phyloP scores from a whole-genome alignment of 2,888 invertebrate species.

The Lydus trimaculatus region DNA sequence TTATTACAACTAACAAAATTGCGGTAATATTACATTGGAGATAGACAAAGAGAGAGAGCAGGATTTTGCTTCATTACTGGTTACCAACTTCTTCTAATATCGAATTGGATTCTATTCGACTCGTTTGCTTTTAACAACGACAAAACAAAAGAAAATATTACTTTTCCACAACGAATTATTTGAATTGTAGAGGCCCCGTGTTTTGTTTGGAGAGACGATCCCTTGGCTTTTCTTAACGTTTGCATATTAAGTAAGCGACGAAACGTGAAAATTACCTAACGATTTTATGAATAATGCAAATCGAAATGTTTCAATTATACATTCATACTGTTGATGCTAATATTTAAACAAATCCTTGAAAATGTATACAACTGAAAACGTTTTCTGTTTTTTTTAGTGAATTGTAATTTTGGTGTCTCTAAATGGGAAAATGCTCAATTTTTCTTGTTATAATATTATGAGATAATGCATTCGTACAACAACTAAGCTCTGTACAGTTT shows the following conservation, averaged over 20 bases:
- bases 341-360: slow-evolving; percentile 30
- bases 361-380: neutral
- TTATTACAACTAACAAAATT: slow-evolving; percentile 21
- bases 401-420: too few relatives aligned
- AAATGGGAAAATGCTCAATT: too few relatives aligned
- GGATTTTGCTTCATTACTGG: neutral
- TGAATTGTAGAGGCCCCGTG: slow-evolving; percentile 10
- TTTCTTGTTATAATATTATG: too few relatives aligned
- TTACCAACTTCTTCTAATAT: neutral
- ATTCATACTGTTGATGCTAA: slow-evolving; percentile 37
- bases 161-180: slow-evolving; percentile 11
- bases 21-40: neutral
- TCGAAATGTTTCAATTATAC: slow-evolving; percentile 40
- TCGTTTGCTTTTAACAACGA: slow-evolving; percentile 5
- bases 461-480: neutral
- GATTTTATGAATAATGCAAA: slow-evolving; percentile 49
- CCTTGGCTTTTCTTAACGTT: slow-evolving; percentile 22
- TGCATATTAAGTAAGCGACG: slow-evolving; percentile 41
- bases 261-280: slow-evolving; percentile 48
- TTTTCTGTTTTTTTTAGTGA: neutral
- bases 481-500: neutral
- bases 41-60: too few relatives aligned
- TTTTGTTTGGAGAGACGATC: slow-evolving; percentile 24
- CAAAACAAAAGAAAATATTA: slow-evolving; percentile 12
- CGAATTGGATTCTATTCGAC: neutral